Evolutionary conservation across 1,140 invertebrate genomes (phyloP).

Genomic region (Muscidifurax raptorellus): DNA sequence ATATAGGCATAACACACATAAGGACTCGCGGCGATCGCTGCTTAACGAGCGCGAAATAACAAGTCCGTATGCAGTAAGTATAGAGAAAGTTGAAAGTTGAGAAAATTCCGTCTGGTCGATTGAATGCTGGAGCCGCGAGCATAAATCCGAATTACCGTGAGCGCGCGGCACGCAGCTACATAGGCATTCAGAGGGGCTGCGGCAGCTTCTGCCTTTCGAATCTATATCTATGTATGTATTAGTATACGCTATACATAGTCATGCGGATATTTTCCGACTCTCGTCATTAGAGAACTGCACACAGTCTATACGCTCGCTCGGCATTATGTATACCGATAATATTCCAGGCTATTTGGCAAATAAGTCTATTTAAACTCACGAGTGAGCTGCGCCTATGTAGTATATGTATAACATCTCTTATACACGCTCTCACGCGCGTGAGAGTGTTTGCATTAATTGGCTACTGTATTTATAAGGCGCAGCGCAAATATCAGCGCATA

Average conservation of each 20-base stretch:
- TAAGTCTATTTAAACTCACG: conserved; percentile 26
- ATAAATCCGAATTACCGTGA: too few species aligned
- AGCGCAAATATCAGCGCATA: background rate
- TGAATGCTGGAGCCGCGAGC: background rate
- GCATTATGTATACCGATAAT: conserved; percentile 7
- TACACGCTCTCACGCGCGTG: too few species aligned
- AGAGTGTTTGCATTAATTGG: conserved; percentile 29
- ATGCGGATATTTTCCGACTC: too few species aligned
- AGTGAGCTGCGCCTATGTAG: background rate
- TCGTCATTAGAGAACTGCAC: background rate
- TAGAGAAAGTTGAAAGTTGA: conserved; percentile 19
- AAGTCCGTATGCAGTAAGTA: background rate
- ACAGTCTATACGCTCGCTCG: background rate
- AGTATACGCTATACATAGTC: too few species aligned
- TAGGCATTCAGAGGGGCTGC: background rate
- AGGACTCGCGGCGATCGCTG: background rate
- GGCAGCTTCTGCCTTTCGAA: background rate
- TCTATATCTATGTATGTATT: too few species aligned
- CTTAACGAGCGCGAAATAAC: conserved; percentile 19
- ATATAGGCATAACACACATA: background rate
- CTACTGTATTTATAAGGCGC: conserved; percentile 16
- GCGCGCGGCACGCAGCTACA: too few species aligned
- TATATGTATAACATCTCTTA: background rate
- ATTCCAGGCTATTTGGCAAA: conserved; percentile 15
- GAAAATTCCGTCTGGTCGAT: background rate